phyloP scores from a whole-genome alignment of 2,888 invertebrate genomes.

The Andricus quercusramuli region DNA sequence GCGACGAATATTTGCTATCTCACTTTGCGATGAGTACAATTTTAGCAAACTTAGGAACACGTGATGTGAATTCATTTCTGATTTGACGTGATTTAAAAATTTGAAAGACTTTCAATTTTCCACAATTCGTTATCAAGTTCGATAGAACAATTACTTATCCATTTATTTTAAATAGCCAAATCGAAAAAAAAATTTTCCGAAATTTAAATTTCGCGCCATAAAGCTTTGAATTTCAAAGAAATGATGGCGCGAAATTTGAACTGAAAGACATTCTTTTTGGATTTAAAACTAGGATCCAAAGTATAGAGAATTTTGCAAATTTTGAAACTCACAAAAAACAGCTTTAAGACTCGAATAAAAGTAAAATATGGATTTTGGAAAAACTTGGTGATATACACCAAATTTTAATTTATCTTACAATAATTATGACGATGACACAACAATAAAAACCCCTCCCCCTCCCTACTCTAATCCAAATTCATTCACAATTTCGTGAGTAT shows the following conservation, averaged over 20 bases:
- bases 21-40: background rate
- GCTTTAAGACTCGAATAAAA: background rate
- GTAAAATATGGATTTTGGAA: background rate
- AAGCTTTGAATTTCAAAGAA: too few relatives aligned
- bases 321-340: too few relatives aligned
- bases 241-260: too few relatives aligned
- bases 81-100: background rate
- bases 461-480: conserved; percentile 28
- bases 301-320: too few relatives aligned
- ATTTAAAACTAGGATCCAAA: too few relatives aligned
- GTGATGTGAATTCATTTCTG: background rate
- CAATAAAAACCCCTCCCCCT: conserved; percentile 35
- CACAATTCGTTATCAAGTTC: background rate
- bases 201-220: too few relatives aligned
- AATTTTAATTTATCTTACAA: conserved; percentile 33
- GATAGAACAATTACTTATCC: too few relatives aligned
- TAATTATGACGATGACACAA: conserved; percentile 34
- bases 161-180: too few relatives aligned
- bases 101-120: background rate
- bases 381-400: background rate
- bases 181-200: too few relatives aligned
- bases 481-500: conserved; percentile 50
- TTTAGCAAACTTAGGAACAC: conserved; percentile 20
- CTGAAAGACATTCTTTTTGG: too few relatives aligned
- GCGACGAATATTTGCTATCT: conserved; percentile 15